Conservation (phyloP, 2,797 vertebrate species). For the Enteromius treurensis region DNA sequence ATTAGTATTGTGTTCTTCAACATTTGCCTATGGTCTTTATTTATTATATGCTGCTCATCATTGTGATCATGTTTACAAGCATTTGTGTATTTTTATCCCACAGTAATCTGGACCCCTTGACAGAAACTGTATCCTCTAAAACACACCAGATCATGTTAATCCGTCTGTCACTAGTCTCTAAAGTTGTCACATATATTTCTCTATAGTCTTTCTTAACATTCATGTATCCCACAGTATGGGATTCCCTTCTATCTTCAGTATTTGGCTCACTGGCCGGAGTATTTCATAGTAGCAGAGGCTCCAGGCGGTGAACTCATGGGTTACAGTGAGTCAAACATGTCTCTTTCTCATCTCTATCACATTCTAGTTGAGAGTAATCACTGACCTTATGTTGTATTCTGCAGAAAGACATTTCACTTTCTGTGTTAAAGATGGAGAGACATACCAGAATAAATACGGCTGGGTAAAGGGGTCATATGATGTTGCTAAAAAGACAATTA, state of each 20-base stretch:
- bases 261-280: conserved; percentile 96
- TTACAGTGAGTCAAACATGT: conserved; percentile 85
- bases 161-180: too few relatives aligned
- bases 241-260: conserved; percentile 98
- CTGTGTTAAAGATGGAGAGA: too few relatives aligned
- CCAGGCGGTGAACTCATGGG: conserved; percentile 96
- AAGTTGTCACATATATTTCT: background rate
- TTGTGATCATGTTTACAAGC: background rate
- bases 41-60: background rate
- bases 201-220: conserved; percentile 42
- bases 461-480: too few relatives aligned
- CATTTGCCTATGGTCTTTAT: background rate
- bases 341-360: background rate
- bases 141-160: background rate
- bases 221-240: conserved; percentile 82
- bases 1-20: background rate
- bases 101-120: conserved; percentile 94
- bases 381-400: background rate
- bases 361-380: background rate
- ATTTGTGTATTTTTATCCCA: background rate
- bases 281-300: conserved; percentile 95
- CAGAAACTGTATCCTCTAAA: conserved; percentile 94
- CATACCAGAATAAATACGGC: too few relatives aligned
- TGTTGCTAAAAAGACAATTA: too few relatives aligned
- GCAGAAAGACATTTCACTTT: background rate